Conservation (phyloP, 2,113 vertebrate genomes). For the Potamarius usumacintae region DNA sequence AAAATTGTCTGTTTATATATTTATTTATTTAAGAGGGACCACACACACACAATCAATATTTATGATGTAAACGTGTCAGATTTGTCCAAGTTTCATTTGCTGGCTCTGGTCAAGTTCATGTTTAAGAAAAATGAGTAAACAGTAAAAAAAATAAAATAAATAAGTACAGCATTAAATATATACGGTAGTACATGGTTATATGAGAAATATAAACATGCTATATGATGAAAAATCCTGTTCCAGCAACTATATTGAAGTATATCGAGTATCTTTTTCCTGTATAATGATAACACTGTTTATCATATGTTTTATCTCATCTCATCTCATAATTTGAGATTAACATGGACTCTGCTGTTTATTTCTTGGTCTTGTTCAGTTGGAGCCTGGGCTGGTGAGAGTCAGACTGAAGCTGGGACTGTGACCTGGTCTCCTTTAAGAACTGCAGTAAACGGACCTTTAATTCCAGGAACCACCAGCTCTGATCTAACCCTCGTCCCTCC, state of each 20-base stretch:
- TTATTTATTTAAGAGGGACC: not conserved
- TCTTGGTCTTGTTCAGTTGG: slow-evolving; percentile 35
- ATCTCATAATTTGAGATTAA: not conserved
- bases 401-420: slow-evolving; percentile 43
- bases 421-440: slow-evolving; percentile 37
- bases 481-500: slow-evolving; percentile 48
- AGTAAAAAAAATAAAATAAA: not conserved
- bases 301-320: not conserved
- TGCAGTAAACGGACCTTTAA: slow-evolving; percentile 23
- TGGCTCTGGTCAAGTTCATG: not conserved
- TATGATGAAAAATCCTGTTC: not conserved
- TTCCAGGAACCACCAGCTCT: slow-evolving; percentile 37
- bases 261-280: no score
- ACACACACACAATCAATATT: not conserved
- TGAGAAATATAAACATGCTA: not conserved
- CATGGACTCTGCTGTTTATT: not conserved
- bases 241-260: not conserved
- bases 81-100: not conserved
- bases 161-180: not conserved
- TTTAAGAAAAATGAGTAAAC: not conserved
- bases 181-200: not conserved
- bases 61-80: not conserved
- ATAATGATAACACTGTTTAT: not conserved
- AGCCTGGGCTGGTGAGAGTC: slow-evolving; percentile 49
- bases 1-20: not conserved